Base-by-base conservation (phyloP, 2,113 vertebrate species). In the Toxostoma redivivum region DNA sequence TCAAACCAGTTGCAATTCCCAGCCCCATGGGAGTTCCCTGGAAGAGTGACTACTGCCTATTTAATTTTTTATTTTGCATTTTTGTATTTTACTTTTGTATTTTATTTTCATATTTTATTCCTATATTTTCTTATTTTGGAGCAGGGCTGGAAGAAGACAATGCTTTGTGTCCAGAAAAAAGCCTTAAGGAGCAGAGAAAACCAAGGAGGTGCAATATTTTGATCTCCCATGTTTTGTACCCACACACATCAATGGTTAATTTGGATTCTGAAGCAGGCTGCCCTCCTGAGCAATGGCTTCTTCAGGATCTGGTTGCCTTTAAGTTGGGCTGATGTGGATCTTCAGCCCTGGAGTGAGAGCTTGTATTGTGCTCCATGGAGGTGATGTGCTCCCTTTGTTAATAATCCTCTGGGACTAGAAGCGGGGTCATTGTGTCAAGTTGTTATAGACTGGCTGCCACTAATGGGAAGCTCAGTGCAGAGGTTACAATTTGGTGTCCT, bases 221-320 rank as follows among this genome's bases (percentile, higher is more conserved):
- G 38, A 58, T 30, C 18, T 57, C 56, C 15, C 17, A 1, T 0
- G 0, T 81, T 76, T 37, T 37, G 11, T 12, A 58, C 16, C 4
- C 5, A 0, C 51, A 4, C 8, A 0, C 4, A 8, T 15, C 35
- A 20, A 4, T 14, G 3, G 3, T 16, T 35, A 5, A 24, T 6
- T 27, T 7, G 58, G 64, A 33, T 22, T 31, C 54, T 20, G 35
- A 64, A 54, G 25, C 22, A 20, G 28, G 27, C 15, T 57, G 74
- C 42, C 16, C 2, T 18, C 6, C 3, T 8, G 13, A 72, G 44
- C 35, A 4, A 4, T 5, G 64, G 9, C 21, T 87, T 56, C 40
- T 44, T 21, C 38, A n/a, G 62, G 28, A 16, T 30, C 12, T 58
- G 47, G 30, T 7, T 53, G 38, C 7, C 42, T 57, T 48, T 27